Conservation (phyloP, 2,797 vertebrate genomes). For the Austrolebias charrua region DNA sequence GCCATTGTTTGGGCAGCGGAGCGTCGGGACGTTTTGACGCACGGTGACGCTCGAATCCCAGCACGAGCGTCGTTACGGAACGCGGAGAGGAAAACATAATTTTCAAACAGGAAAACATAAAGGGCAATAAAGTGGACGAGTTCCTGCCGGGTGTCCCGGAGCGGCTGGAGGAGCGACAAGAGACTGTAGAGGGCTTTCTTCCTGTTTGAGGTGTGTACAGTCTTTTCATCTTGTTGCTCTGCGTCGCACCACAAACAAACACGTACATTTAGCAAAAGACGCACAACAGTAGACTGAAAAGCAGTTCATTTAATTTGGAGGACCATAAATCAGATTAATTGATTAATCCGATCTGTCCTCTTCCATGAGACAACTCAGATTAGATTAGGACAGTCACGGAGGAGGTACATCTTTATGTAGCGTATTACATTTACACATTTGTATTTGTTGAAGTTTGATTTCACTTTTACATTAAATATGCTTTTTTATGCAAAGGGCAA, state of each 20-base stretch:
- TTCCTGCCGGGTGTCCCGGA: not conserved
- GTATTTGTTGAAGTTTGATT: no score
- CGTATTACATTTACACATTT: no score
- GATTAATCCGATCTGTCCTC: not conserved
- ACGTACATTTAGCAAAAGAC: not conserved
- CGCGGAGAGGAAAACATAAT: slow-evolving; percentile 16
- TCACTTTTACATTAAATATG: no score
- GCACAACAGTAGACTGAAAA: not conserved
- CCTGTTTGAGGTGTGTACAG: slow-evolving; percentile 36
- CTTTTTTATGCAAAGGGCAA: no score
- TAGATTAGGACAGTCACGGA: no score
- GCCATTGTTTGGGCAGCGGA: slow-evolving; percentile 9
- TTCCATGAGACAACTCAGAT: not conserved
- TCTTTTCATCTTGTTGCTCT: not conserved
- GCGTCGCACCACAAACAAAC: slow-evolving; percentile 15
- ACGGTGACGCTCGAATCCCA: slow-evolving; percentile 50
- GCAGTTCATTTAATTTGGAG: slow-evolving; percentile 4
- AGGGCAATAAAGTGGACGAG: not conserved
- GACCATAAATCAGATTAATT: slow-evolving; percentile 50
- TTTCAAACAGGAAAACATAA: slow-evolving; percentile 9
- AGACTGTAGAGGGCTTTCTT: not conserved
- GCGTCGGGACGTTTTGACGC: slow-evolving; percentile 37
- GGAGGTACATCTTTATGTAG: no score
- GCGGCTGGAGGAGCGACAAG: slow-evolving; percentile 7
- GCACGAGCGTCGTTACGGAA: slow-evolving; percentile 37